Evolutionary conservation across 35 echinoderm and acorn worm species (phyloP), one percentile per base, ranked within the genome.

Genomic region (Lytechinus pictus): DNA sequence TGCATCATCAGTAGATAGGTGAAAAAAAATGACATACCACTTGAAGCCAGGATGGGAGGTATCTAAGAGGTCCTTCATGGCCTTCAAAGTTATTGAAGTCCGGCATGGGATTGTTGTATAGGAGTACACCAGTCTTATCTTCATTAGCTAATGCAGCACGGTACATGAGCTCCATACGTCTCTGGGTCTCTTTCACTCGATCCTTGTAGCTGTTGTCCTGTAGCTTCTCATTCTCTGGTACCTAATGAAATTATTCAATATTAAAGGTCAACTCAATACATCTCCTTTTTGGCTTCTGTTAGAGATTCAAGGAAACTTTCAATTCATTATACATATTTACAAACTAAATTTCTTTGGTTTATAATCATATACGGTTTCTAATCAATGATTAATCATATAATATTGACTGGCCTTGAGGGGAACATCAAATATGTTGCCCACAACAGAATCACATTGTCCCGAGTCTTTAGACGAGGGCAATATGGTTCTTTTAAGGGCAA

Each of bases 81-180:
- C 98, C 98, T 24, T 99, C 95, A 14, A 95, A 86, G 95, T 99
- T 96, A 61, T 97, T 98, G 71, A 96, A 98, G 95, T 99, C 98
- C 10, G 98, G 98, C 95, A 97, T 96, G 9, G 98, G 98, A 44
- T 99, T 99, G 96, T 99, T 97, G 86, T 95, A 97, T 94, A 98
- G 87, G 57, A 99, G 92, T n/a, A 99, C 94, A 52, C 87, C 54
- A 16, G 98, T 98, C 92, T 98, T 99, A 57, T 99, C 98, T 86
- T 99, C 95, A 53, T 99, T 99, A 71, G 96, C 91, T 44, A 97
- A 92, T 1, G 98, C 95, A 21, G 98, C 95, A 28, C 98, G 95
- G 27, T 97, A 99, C 98, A 99, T 99, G 28, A 99, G 95, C 95
- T 97, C 97, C 94, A 97, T 95, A 7, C 96, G 94, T 52, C 97